Conservation (phyloP, 2,888 invertebrate species). For the Caenorhabditis auriculariae region DNA sequence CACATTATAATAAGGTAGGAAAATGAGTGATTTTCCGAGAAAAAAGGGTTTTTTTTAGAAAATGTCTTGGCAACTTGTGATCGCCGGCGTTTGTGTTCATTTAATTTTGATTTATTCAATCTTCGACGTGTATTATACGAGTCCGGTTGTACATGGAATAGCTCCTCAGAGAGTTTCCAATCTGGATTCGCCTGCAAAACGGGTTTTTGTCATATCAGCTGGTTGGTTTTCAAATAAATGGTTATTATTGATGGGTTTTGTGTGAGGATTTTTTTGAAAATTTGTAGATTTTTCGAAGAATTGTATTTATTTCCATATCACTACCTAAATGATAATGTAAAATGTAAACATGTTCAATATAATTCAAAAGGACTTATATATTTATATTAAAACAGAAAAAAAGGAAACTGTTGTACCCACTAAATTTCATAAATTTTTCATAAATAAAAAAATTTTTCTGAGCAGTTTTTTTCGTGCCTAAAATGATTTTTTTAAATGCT, state of each 20-base stretch:
- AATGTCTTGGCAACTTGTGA: constrained; percentile 12
- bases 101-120: constrained; percentile 76
- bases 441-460: no score
- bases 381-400: not conserved
- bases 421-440: not conserved
- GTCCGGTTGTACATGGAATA: constrained; percentile 80
- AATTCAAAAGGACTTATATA: not conserved
- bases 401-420: not conserved
- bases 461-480: no score
- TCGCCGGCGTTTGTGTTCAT: constrained; percentile 52
- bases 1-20: no score
- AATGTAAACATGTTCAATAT: not conserved
- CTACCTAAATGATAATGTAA: no score
- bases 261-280: not conserved
- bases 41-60: no score
- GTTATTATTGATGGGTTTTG: not conserved
- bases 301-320: no score
- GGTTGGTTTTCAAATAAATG: constrained; percentile 68
- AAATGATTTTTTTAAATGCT: no score
- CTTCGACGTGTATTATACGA: constrained; percentile 89
- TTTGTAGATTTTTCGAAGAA: not conserved
- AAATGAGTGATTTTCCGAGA: no score
- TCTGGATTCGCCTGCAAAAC: constrained; percentile 70
- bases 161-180: constrained; percentile 56
- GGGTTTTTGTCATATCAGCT: constrained; percentile 84